Percentiles rank a stretch among this genome's conserved stretches.
Conservation (phyloP, 37 sponge, comb jelly and placozoan genomes). For the Halisarca cf. caerulea region DNA sequence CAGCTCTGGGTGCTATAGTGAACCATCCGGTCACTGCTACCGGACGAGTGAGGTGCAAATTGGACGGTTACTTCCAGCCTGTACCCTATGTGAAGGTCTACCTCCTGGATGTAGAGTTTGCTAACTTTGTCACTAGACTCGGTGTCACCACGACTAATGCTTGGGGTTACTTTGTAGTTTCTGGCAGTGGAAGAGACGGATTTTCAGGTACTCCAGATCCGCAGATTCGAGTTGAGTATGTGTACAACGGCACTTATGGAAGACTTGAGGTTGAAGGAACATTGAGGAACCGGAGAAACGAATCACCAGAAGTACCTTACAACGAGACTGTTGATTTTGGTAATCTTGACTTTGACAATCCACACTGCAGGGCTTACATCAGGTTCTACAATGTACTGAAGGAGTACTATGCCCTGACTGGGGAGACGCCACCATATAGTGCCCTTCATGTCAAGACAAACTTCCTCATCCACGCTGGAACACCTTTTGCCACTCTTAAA, state of each 20-base stretch:
- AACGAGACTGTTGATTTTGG: constrained; percentile 4
- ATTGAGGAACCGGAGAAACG: background rate
- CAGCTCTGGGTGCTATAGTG: too few species aligned
- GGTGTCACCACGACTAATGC: background rate
- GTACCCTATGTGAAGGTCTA: background rate
- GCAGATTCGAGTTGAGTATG: background rate
- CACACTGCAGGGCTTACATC: constrained; percentile 34
- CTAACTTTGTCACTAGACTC: background rate
- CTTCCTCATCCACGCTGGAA: background rate
- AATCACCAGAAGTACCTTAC: background rate
- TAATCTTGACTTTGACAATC: background rate
- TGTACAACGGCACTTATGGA: background rate
- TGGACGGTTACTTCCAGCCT: background rate
- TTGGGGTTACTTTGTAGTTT: background rate
- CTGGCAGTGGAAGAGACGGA: background rate
- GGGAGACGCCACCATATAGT: background rate
- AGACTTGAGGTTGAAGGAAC: too few species aligned
- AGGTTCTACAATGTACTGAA: background rate
- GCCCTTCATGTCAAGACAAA: background rate
- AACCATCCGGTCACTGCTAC: background rate
- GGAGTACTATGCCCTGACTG: background rate
- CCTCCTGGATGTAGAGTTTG: background rate
- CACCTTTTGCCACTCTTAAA: background rate
- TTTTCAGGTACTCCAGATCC: constrained; percentile 25
- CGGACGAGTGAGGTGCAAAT: background rate